Conservation (phyloP, 2,888 invertebrate species). For the Crioceris asparagi region DNA sequence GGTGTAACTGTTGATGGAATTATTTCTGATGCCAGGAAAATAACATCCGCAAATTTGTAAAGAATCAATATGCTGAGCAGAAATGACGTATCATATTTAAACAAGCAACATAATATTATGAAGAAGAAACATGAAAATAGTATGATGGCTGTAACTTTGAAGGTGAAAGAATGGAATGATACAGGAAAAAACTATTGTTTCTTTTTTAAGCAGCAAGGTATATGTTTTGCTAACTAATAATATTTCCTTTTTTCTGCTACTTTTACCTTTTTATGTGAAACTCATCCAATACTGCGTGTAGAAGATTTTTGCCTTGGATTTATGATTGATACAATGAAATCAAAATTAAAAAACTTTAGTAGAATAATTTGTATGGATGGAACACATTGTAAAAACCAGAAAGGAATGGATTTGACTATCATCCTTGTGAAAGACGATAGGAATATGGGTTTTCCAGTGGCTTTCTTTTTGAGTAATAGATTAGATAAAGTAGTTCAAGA, state of each 20-base stretch:
- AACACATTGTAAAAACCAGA: constrained; percentile 13
- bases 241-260: no score
- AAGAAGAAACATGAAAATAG: constrained; percentile 6
- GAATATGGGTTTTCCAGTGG: constrained; percentile 12
- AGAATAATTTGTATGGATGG: constrained; percentile 14
- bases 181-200: no score
- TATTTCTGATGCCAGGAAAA: constrained; percentile 6
- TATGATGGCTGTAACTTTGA: constrained; percentile 6
- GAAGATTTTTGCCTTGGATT: constrained; percentile 15
- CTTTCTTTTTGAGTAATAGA: constrained; percentile 12
- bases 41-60: no score
- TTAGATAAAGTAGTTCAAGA: constrained; percentile 15
- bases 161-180: constrained; percentile 7
- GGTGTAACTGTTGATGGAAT: constrained; percentile 9
- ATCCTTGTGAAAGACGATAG: constrained; percentile 14
- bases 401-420: constrained; percentile 9
- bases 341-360: constrained; percentile 11
- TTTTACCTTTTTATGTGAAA: constrained; percentile 7
- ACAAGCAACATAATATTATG: constrained; percentile 6
- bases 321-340: constrained; percentile 13
- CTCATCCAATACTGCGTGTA: constrained; percentile 9
- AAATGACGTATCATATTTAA: constrained; percentile 5
- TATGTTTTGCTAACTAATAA: neutral
- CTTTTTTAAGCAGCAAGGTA: constrained; percentile 7
- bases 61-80: constrained; percentile 6